Percentiles rank a stretch among this genome's conserved stretches.
These are phyloP conservation scores for Epizoanthus illoricatus DNA, from an alignment of 92 coral and sea anemone genomes.

Conservation along the genomic window DNA sequence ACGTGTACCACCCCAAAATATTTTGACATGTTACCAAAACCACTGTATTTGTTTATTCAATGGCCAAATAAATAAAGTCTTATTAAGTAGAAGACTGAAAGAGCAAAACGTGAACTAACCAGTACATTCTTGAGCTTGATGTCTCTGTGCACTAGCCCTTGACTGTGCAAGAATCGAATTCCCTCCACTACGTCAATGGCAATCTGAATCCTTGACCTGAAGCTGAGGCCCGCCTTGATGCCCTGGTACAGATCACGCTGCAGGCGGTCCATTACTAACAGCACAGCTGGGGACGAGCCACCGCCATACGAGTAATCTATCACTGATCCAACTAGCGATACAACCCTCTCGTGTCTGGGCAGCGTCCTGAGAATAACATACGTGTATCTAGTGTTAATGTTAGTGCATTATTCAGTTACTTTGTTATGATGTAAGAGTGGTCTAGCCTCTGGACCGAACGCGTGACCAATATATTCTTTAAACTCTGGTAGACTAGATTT, in stretches of 20 bases:
- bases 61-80: too few relatives aligned
- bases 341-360: slow-evolving; percentile 83
- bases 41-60: too few relatives aligned
- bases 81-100: background rate
- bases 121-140: slow-evolving; percentile 94
- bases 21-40: too few relatives aligned
- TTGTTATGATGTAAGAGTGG: background rate
- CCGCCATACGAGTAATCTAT: slow-evolving; percentile 98
- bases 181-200: slow-evolving; percentile 98
- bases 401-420: too few relatives aligned
- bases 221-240: slow-evolving; percentile 88
- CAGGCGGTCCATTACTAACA: slow-evolving; percentile 91
- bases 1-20: too few relatives aligned
- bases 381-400: too few relatives aligned
- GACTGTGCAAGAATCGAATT: slow-evolving; percentile 94
- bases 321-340: slow-evolving; percentile 90
- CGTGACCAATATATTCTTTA: too few relatives aligned
- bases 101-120: slow-evolving; percentile 53
- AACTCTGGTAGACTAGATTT: too few relatives aligned
- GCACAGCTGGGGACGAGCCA: slow-evolving; percentile 92
- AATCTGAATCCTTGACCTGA: slow-evolving; percentile 78
- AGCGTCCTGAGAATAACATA: slow-evolving; percentile 56
- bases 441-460: background rate
- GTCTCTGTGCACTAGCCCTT: slow-evolving; percentile 94
- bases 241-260: slow-evolving; percentile 98